A percentile compares a stretch with the other conserved stretches of the same genome.
Conservation (phyloP, 1,140 invertebrate genomes). For the Drosophila obscura region DNA sequence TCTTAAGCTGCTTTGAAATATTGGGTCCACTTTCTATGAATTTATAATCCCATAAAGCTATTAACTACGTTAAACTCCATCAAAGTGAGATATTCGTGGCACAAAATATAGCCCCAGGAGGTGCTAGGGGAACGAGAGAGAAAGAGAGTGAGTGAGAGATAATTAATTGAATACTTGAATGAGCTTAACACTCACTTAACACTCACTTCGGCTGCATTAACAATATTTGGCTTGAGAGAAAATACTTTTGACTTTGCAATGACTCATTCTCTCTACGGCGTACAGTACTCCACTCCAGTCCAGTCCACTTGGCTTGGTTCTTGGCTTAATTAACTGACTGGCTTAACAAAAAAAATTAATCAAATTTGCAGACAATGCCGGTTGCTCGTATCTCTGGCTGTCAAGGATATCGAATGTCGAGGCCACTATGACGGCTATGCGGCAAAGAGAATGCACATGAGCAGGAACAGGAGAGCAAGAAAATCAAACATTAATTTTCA, state of each 20-base stretch:
- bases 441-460: conserved; percentile 23
- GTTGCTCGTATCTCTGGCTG: conserved; percentile 12
- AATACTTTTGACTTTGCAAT: conserved; percentile 21
- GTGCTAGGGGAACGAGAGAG: too few species aligned
- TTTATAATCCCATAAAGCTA: conserved; percentile 31
- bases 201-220: conserved; percentile 32
- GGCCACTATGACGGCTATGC: conserved; percentile 24
- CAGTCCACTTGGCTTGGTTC: not conserved
- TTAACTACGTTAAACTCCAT: conserved; percentile 10
- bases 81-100: not conserved
- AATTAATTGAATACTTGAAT: conserved; percentile 51
- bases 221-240: not conserved
- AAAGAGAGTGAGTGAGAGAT: not conserved
- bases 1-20: conserved; percentile 10
- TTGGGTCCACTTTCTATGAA: not conserved
- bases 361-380: conserved; percentile 33
- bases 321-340: conserved; percentile 52
- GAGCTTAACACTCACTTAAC: conserved; percentile 41
- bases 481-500: conserved; percentile 69
- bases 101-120: not conserved
- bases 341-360: conserved; percentile 45
- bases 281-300: not conserved
- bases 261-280: not conserved
- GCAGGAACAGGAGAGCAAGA: conserved; percentile 8
- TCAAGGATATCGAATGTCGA: conserved; percentile 23